Evolutionary conservation across 2,113 vertebrate genomes (phyloP), one percentile per base, ranked within the genome.

Genomic region (Danionella cerebrum): DNA sequence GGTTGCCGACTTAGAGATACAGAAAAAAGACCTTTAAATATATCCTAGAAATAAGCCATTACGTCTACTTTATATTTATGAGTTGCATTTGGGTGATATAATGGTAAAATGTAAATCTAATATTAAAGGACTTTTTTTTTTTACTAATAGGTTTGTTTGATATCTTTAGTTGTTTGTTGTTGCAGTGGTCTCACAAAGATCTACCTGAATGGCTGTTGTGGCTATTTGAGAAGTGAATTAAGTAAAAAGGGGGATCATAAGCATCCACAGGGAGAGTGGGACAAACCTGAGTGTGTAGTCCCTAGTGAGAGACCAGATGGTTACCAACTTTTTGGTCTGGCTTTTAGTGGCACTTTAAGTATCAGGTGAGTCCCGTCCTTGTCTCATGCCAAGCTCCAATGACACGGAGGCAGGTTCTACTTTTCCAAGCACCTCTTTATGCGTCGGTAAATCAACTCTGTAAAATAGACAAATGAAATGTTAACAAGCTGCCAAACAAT

Each of bases 401-500:
- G 13, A 13, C 21, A 22, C 22, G 13, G 42, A 3, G 2, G 27
- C 29, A 63, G 27, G 58, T 62, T 21, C 24, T 25, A 25, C 25
- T 51, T 29, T 51, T 48, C 66, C 33, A 65, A 64, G 36, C 53
- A 16, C 64, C 62, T 54, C 66, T 67, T 39, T 65, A 29, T 11
- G 58, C 73, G 31, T 50, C 42, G 41, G 58, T 58, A 48, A 66
- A 78, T 54, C 76, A 77, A 70, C 21, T 72, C 66, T 60, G 36
- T 16, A 48, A 74, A 31, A 35, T 45, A 48, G 24, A 36, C 5
- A 6, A 58, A 58, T 47, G 35, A 9, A 22, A 47, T 13, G 18
- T n/a, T 33, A 53, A 39, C 53, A 39, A 57, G 35, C 53, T 21
- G 18, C 24, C 24, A 42, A 65, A 42, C 51, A 44, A 24, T 73